Evolutionary conservation across 1,140 invertebrate species (phyloP), one percentile per base, ranked within the genome.

Genomic region (Caenorhabditis briggsae): DNA sequence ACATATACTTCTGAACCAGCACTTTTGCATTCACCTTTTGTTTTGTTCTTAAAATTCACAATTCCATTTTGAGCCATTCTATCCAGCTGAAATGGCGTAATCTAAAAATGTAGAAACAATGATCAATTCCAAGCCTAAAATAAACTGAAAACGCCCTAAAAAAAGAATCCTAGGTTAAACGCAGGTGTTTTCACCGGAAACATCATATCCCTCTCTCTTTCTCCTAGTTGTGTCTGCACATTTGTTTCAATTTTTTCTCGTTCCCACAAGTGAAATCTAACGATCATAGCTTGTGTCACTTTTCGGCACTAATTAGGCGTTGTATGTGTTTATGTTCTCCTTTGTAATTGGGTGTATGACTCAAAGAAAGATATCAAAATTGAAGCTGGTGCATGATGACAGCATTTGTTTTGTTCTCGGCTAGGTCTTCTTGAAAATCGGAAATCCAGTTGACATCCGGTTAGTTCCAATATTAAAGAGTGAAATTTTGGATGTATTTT

Each of bases 111-210:
- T 23, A 25, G 59, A 25, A 58, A 58, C 56, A 58, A 25, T 61
- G 59, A 61, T 23, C 23, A 61, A 25, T 6, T 7, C 11, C 11
- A 25, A 25, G 11, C 50, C 50, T 14, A 53, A 61, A 61, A 11
- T 25, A 12, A 61, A 33, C 18, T 11, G 9, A 25, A 25, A 33
- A 33, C 3, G 33, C 3, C 33, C 33, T 33, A 33, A 33, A 33
- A 33, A 33, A 33, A 33, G 33, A 33, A 1, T 33, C 33, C 33
- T 11, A 8, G 59, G 59, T 25, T 61, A 61, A 61, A 61, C 14
- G 59, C 59, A 61, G 59, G 59, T 61, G 59, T 20, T 61, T 61
- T 61, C 59, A 25, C 59, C 59, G 59, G 59, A 61, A 61, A 61
- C 59, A 61, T 61, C 59, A 25, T 61, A 25, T 61, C 20, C 59